Conservation (phyloP, 2,888 invertebrate genomes). For the Seira sanloemensis region DNA sequence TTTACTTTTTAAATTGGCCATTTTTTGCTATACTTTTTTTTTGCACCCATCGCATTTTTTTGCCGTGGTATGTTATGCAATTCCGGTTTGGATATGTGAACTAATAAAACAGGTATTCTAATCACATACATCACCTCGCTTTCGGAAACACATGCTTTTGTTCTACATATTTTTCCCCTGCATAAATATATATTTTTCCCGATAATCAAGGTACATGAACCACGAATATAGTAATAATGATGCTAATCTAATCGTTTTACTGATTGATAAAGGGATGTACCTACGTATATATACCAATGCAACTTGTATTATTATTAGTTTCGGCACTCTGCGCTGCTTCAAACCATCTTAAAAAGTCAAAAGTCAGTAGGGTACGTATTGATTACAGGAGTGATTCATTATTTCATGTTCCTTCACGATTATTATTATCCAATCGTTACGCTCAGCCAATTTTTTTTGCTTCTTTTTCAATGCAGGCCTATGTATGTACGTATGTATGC, state of each 20-base stretch:
- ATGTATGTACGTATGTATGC: too few species aligned
- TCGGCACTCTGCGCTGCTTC: too few species aligned
- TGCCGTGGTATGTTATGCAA: constrained; percentile 45
- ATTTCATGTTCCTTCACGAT: background rate
- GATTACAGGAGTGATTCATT: background rate
- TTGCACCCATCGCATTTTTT: background rate
- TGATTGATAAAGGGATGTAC: background rate
- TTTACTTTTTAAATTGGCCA: background rate
- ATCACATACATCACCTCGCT: constrained; percentile 9
- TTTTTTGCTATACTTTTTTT: background rate
- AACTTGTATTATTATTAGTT: too few species aligned
- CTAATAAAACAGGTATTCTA: constrained; percentile 36
- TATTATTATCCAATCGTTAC: background rate
- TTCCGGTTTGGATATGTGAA: constrained; percentile 56
- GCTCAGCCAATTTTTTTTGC: background rate
- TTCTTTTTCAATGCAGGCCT: too few species aligned
- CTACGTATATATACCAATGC: background rate
- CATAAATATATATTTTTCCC: background rate
- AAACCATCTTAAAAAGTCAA: background rate
- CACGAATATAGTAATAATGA: background rate
- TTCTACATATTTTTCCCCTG: background rate
- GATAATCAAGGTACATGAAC: background rate
- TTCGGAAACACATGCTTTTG: constrained; percentile 12
- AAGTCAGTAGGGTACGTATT: background rate
- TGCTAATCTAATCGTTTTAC: background rate